Conservation (phyloP, 2,113 vertebrate genomes). For the Caloenas nicobarica region DNA sequence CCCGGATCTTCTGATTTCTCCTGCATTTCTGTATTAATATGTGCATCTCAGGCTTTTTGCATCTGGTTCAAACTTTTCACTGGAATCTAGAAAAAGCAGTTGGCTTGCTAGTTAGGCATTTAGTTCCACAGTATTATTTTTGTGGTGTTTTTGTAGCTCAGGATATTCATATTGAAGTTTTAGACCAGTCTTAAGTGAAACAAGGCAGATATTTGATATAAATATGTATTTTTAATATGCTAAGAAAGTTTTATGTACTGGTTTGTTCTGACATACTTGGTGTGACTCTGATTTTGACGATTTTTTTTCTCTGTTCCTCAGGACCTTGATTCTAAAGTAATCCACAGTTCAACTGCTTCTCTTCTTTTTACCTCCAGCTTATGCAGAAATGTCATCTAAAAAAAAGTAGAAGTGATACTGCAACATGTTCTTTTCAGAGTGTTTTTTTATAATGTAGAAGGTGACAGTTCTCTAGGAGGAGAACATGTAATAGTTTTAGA, state of each 20-base stretch:
- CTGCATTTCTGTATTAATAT: neutral
- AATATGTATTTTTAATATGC: neutral
- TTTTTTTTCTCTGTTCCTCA: neutral
- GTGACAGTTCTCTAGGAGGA: neutral
- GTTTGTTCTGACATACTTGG: neutral
- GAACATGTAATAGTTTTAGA: neutral
- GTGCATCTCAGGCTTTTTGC: neutral
- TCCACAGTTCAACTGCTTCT: neutral
- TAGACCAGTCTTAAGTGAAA: neutral
- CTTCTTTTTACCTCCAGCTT: neutral
- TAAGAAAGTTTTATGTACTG: neutral
- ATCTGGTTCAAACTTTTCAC: neutral
- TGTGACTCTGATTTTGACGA: neutral
- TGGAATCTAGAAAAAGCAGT: neutral
- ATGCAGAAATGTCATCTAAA: neutral
- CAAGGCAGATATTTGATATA: neutral
- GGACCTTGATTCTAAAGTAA: neutral
- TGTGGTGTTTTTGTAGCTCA: neutral
- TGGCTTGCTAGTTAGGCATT: neutral
- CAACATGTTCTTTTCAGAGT: neutral
- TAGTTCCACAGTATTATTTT: neutral
- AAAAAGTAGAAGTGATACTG: neutral
- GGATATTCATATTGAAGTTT: neutral
- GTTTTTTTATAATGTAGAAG: neutral
- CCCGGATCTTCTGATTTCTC: neutral